phyloP scores from a whole-genome alignment of 1,140 invertebrate species.

The Ips nitidus region DNA sequence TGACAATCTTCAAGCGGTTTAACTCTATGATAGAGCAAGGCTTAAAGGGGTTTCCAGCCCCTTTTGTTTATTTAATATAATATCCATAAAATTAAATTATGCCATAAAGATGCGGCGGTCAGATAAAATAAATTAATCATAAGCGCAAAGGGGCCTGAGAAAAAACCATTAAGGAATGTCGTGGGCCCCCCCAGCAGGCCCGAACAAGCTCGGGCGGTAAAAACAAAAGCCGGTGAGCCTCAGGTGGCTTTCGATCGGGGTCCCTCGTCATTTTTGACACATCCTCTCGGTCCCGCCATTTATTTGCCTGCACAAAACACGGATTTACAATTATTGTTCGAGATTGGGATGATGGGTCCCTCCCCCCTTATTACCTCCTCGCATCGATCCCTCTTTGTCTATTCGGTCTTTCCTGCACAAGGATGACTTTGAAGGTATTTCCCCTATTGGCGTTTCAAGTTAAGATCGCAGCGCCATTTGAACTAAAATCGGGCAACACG shows the following conservation, averaged over 20 bases:
- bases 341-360: background rate
- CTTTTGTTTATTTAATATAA: slow-evolving; percentile 30
- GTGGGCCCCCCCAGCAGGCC: slow-evolving; percentile 21
- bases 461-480: too few relatives aligned
- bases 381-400: too few relatives aligned
- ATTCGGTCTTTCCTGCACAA: too few relatives aligned
- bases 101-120: slow-evolving; percentile 29
- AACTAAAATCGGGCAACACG: too few relatives aligned
- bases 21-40: too few relatives aligned
- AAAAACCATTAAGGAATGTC: slow-evolving; percentile 32
- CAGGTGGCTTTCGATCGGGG: slow-evolving; percentile 26
- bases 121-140: slow-evolving; percentile 34
- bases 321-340: slow-evolving; percentile 20
- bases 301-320: slow-evolving; percentile 23
- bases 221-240: slow-evolving; percentile 23
- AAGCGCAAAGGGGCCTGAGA: slow-evolving; percentile 28
- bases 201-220: slow-evolving; percentile 15
- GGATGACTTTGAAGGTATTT: too few relatives aligned
- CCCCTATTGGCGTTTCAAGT: too few relatives aligned
- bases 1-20: too few relatives aligned
- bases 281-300: slow-evolving; percentile 15
- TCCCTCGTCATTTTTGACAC: slow-evolving; percentile 31
- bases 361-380: background rate
- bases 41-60: too few relatives aligned
- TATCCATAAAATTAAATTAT: slow-evolving; percentile 32